These are phyloP conservation scores for Callipepla squamata DNA, from an alignment of 2,113 vertebrate species.

Conservation along the genomic window DNA sequence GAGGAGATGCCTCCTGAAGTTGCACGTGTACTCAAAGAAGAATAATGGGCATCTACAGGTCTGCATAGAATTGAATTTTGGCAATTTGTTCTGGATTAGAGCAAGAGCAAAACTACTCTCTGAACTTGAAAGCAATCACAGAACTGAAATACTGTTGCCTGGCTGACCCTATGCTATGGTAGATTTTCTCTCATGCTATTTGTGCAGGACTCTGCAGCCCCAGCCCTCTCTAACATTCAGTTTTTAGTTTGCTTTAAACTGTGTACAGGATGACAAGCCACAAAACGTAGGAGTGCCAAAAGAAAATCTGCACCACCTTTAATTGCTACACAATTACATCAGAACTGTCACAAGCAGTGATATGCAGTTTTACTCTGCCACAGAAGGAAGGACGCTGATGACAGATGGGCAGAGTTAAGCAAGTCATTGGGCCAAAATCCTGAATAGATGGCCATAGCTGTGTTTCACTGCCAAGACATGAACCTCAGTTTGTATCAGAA, in stretches of 20 bases:
- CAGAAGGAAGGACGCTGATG: slow-evolving; percentile 67
- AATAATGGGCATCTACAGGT: neutral
- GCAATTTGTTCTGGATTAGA: neutral
- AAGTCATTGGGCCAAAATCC: slow-evolving; percentile 52
- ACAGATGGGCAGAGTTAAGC: slow-evolving; percentile 77
- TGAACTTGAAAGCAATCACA: neutral
- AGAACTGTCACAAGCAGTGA: slow-evolving; percentile 64
- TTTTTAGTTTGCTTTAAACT: neutral
- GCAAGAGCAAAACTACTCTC: neutral
- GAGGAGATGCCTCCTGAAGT: neutral
- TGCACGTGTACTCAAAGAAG: fast-evolving
- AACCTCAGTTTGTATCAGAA: slow-evolving; percentile 54
- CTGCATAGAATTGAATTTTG: neutral
- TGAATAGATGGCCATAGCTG: slow-evolving; percentile 58
- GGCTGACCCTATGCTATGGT: neutral
- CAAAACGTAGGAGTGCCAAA: slow-evolving; percentile 5
- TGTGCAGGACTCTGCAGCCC: neutral
- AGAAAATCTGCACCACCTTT: slow-evolving; percentile 59
- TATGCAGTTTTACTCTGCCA: slow-evolving; percentile 61
- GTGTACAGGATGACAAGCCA: neutral
- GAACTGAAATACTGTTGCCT: neutral
- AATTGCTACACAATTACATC: slow-evolving; percentile 65
- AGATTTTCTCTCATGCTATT: neutral
- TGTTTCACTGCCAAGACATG: slow-evolving; percentile 69
- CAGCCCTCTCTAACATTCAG: slow-evolving; percentile 28